Base-by-base conservation (phyloP, 2,888 invertebrate genomes). In the Lamproptera curius region DNA sequence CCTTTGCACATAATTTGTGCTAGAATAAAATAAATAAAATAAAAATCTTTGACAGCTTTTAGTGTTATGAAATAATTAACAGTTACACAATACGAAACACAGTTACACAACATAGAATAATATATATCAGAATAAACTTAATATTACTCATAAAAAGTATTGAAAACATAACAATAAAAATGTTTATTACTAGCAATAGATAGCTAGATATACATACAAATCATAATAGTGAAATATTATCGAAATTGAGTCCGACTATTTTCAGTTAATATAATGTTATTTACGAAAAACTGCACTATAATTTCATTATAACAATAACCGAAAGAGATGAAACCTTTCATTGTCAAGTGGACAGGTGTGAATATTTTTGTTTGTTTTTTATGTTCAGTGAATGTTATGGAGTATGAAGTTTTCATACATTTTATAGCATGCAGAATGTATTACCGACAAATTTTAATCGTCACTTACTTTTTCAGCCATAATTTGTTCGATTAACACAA, bases 381-480 rank as follows among this genome's bases (percentile, higher is more conserved):
- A 4, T 11, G 16, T 20, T 16, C 8, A n/a, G n/a, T 16, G 10
- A 14, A 14, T 16, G 23, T 14, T 39, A 9, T n/a, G 10, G 14
- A 26, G 1, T 1, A 4, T 11, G 6, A 9, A 31, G 15, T 31
- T 20, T 11, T 31, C 13, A 17, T 16, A 20, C 4, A 13, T 16
- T 41, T 16, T 1, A 17, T 10, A 6, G 6, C 9, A 28, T 8
- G 10, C 2, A 6, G 10, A 10, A 28, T 2, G 6, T 9, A 2
- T 28, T 6, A 6, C 2, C 10, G 28, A 31, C 11, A 15, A n/a
- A 31, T 46, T 14, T 2, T 9, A 31, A 5, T 16, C 36, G 23
- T 39, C 57, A 56, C 69, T 65, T 56, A 77, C 78, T 62, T 77
- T 78, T 66, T 75, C 75, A 37, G 69, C 66, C 78, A 77, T 78